Evolutionary conservation across 2,888 invertebrate genomes (phyloP), one percentile per base, ranked within the genome.

Genomic region (Escarpia spicata): DNA sequence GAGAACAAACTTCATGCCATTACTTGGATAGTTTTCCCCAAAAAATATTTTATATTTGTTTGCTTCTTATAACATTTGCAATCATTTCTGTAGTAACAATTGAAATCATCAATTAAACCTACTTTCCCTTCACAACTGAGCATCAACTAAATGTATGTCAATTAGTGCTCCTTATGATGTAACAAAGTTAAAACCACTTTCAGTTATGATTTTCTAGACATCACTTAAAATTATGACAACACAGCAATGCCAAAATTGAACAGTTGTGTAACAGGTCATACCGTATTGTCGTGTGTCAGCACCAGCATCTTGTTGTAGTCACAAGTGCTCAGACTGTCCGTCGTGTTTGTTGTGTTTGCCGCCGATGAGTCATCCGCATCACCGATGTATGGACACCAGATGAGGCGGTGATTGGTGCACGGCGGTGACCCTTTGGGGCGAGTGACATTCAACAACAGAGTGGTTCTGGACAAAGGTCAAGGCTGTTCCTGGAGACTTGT

Each of bases 341-440:
- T 95, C 3, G 94, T 94, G 52, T 95, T 95, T n/a, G 94, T 94
- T 3, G 94, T 94, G 89, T 95, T 95, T 12, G 60, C 94, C 26
- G 94, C 94, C 91, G 98, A 98, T 10, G 95, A 94, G 45, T 95
- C 96, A 52, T 96, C 96, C 43, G 96, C 96, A 31, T 96, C 96
- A 0, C 98, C 98, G 93, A 98, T 98, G 97, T 98, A 99, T 0
- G 99, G 98, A 96, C 99, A 99, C 99, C 99, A 99, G 95, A 98
- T 98, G 91, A 99, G 98, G 94, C 98, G 97, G 95, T 98, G 97
- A 95, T 97, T 97, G 93, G 97, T 97, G 60, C 97, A 97, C 0
- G 96, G 94, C 19, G 95, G 94, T 0, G 96, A 96, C 6, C 93
- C 93, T 91, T 94, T 93, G 10, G 95, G 94, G 9, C 95, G 94